A percentile compares a stretch with the other conserved stretches of the same genome.
Evolutionary conservation across 2,888 invertebrate genomes (phyloP).

Genomic region (Steromphala cineraria): DNA sequence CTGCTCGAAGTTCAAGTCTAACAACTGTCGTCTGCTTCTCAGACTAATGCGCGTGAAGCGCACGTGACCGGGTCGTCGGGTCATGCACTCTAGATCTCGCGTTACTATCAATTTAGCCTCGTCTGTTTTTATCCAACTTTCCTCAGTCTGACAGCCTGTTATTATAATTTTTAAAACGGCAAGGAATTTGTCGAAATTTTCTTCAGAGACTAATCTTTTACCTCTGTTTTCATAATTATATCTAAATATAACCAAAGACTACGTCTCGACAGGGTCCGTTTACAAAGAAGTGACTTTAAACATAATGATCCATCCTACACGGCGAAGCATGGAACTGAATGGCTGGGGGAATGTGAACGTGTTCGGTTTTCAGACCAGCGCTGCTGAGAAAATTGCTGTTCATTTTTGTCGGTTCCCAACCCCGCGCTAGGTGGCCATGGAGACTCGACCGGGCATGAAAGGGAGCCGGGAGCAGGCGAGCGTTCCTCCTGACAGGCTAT

Average conservation of each 20-base stretch:
- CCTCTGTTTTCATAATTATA: slow-evolving; percentile 9
- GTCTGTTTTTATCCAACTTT: neutral
- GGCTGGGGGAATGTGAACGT: slow-evolving; percentile 20
- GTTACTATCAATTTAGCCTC: neutral
- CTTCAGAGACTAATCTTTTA: neutral
- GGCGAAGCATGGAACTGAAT: slow-evolving; percentile 4
- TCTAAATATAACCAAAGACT: neutral
- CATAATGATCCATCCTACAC: slow-evolving; percentile 17
- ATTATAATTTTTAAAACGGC: neutral
- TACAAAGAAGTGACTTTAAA: slow-evolving; percentile 24
- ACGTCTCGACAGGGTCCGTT: neutral
- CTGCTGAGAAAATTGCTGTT: slow-evolving; percentile 31
- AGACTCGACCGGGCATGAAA: neutral
- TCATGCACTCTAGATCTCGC: slow-evolving; percentile 8
- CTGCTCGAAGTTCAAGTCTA: neutral
- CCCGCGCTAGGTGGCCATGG: neutral
- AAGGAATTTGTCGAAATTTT: neutral
- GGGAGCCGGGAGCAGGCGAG: neutral
- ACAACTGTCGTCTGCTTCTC: neutral
- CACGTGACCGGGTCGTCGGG: neutral
- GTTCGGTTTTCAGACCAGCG: slow-evolving; percentile 11
- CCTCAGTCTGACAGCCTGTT: neutral
- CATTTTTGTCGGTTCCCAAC: slow-evolving; percentile 10
- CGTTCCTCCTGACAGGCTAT: slow-evolving; percentile 23
- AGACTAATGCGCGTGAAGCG: neutral